Evolutionary conservation across 2,797 vertebrate species (phyloP).

Genomic region (Propithecus perrieri): DNA sequence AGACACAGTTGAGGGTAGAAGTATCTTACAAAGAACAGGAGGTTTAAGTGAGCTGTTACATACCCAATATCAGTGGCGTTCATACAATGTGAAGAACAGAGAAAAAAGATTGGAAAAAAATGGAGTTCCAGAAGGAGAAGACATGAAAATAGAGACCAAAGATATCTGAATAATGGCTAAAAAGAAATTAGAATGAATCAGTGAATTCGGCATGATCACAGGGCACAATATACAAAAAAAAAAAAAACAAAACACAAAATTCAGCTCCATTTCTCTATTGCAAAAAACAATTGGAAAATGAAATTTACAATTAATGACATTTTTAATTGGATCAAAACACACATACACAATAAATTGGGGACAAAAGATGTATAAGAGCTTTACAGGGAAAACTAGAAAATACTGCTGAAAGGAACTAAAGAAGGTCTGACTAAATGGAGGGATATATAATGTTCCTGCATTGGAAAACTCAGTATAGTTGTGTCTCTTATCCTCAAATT

Average conservation of each 20-base stretch:
- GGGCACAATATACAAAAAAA: neutral
- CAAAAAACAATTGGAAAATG: neutral
- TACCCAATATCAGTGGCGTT: neutral
- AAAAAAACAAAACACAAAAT: neutral
- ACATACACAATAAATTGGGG: neutral
- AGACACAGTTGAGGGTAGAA: neutral
- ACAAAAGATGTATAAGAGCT: neutral
- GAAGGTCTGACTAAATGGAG: neutral
- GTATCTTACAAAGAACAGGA: neutral
- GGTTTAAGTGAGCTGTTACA: neutral
- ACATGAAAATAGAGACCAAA: neutral
- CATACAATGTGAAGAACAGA: neutral
- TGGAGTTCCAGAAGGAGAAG: neutral
- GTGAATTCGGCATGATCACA: neutral
- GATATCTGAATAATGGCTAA: neutral
- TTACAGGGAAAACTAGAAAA: neutral
- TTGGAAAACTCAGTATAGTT: neutral
- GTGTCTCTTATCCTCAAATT: neutral
- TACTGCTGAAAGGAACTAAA: neutral
- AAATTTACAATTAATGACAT: neutral
- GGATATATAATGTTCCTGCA: neutral
- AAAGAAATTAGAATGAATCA: neutral
- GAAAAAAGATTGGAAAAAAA: neutral
- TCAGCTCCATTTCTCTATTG: neutral
- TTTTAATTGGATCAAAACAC: neutral